A percentile compares a stretch with the other conserved stretches of the same genome.
These are phyloP conservation scores for Babylonia areolata DNA, from an alignment of 1,140 invertebrate species.

Conservation along the genomic window DNA sequence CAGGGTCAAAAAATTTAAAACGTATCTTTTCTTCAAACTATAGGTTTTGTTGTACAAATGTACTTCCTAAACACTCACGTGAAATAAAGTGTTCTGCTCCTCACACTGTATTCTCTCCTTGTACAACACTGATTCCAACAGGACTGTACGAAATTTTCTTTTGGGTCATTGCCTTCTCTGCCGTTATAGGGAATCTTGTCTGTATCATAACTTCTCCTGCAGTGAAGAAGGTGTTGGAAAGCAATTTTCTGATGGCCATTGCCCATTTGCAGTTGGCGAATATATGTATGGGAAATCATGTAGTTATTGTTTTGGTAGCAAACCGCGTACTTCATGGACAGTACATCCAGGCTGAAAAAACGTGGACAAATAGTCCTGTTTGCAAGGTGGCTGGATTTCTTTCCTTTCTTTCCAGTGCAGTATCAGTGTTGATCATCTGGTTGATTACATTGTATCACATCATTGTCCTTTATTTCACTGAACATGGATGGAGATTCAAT, in stretches of 20 bases:
- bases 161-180: slow-evolving; percentile 49
- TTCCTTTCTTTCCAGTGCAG: slow-evolving; percentile 57
- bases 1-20: not conserved
- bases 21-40: slow-evolving; percentile 37
- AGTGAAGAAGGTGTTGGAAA: slow-evolving; percentile 30
- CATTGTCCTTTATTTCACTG: slow-evolving; percentile 56
- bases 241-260: slow-evolving; percentile 47
- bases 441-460: slow-evolving; percentile 64
- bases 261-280: slow-evolving; percentile 46
- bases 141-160: slow-evolving; percentile 38
- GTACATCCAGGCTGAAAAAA: slow-evolving; percentile 31
- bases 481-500: slow-evolving; percentile 36
- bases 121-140: slow-evolving; percentile 45
- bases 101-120: slow-evolving; percentile 48
- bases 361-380: slow-evolving; percentile 53
- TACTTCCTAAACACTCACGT: slow-evolving; percentile 33
- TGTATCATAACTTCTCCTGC: slow-evolving; percentile 6
- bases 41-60: slow-evolving; percentile 45
- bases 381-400: slow-evolving; percentile 63
- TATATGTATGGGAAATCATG: slow-evolving; percentile 30
- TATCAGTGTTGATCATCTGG: slow-evolving; percentile 57
- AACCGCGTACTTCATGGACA: slow-evolving; percentile 52
- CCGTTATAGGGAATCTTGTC: slow-evolving; percentile 46
- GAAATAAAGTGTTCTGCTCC: not conserved
- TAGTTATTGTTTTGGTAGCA: slow-evolving; percentile 22